A percentile compares a stretch with the other conserved stretches of the same genome.
Evolutionary conservation across 2,797 vertebrate species (phyloP).

Genomic region (Eleutherodactylus coqui): DNA sequence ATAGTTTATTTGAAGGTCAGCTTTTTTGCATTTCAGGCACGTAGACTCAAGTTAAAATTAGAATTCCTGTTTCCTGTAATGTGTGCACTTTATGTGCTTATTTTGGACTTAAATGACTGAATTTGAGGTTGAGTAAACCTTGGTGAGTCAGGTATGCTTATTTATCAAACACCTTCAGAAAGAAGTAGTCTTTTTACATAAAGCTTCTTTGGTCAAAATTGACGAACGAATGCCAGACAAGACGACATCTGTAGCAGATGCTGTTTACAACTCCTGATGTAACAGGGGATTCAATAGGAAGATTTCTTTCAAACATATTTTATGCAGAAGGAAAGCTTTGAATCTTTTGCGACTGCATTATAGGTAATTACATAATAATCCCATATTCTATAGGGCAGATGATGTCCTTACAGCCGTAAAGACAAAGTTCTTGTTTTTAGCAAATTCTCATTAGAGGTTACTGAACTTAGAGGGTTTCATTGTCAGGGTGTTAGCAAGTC

Average conservation of each 20-base stretch:
- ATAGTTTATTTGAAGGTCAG: background rate
- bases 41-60: background rate
- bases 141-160: background rate
- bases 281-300: background rate
- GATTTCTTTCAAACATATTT: constrained; percentile 1
- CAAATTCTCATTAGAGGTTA: constrained; percentile 56
- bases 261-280: background rate
- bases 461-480: constrained; percentile 44
- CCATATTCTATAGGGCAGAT: constrained; percentile 26
- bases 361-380: constrained; percentile 41
- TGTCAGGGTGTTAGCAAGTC: constrained; percentile 51
- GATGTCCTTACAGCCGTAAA: constrained; percentile 9
- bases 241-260: constrained; percentile 10
- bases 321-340: background rate
- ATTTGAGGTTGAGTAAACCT: background rate
- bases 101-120: background rate
- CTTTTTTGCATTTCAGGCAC: background rate
- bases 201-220: background rate
- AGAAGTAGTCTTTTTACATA: constrained; percentile 2
- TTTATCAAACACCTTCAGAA: background rate
- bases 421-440: background rate
- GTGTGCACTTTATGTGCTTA: background rate
- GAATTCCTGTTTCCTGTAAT: background rate
- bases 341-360: constrained; percentile 10
- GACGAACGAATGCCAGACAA: background rate